These are phyloP conservation scores for Folsomia candida DNA, from an alignment of 2,888 invertebrate genomes.

Conservation along the genomic window DNA sequence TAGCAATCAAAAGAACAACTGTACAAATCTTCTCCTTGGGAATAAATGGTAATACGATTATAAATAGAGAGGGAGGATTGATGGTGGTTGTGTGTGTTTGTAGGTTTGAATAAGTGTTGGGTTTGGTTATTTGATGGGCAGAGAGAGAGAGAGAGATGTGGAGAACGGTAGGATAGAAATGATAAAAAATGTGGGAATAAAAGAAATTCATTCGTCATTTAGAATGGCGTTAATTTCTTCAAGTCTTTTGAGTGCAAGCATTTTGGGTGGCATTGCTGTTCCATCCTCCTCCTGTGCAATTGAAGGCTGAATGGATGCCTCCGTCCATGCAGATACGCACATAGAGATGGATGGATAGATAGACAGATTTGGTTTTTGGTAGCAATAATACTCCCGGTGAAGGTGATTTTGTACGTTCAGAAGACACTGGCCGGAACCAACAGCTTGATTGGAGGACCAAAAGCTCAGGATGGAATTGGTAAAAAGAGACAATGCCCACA, in stretches of 20 bases:
- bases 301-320: conserved; percentile 13
- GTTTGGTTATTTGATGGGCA: conserved; percentile 12
- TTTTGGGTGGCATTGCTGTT: conserved; percentile 50
- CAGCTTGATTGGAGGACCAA: conserved; percentile 20
- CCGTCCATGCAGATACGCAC: background rate
- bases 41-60: background rate
- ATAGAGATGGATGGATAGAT: background rate
- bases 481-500: conserved; percentile 19
- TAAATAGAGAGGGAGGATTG: conserved; percentile 3
- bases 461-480: conserved; percentile 15
- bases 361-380: too few relatives aligned
- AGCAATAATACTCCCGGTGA: too few relatives aligned
- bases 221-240: conserved; percentile 51
- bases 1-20: background rate
- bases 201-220: conserved; percentile 51
- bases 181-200: conserved; percentile 19
- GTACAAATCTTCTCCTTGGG: background rate
- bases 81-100: background rate
- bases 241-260: conserved; percentile 46
- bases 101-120: background rate
- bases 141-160: conserved; percentile 17
- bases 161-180: conserved; percentile 6
- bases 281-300: conserved; percentile 20
- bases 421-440: conserved; percentile 16
- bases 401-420: conserved; percentile 17